A percentile compares a stretch with the other conserved stretches of the same genome.
Evolutionary conservation across 2,113 vertebrate genomes (phyloP).

Genomic region (Protomyctophum bolini): DNA sequence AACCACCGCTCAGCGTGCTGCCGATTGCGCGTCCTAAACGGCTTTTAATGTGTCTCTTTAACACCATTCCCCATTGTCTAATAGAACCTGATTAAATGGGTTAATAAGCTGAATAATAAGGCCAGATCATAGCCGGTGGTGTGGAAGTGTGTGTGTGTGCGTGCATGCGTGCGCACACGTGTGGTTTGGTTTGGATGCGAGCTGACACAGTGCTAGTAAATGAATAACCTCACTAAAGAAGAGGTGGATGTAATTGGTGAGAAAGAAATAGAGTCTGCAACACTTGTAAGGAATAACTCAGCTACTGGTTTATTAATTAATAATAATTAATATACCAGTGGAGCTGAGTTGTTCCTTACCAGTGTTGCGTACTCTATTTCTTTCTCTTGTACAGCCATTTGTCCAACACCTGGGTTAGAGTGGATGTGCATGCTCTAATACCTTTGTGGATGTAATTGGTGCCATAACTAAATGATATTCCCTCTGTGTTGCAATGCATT

Average conservation of each 20-base stretch:
- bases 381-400: no score
- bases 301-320: no score
- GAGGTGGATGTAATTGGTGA: not conserved
- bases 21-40: slow-evolving; percentile 1
- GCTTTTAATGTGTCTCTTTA: slow-evolving; percentile 28
- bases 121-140: slow-evolving; percentile 8
- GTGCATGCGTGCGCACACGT: not conserved
- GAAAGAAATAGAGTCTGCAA: not conserved
- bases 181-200: not conserved
- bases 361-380: no score
- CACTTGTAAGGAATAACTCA: not conserved
- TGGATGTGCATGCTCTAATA: no score
- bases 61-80: not conserved
- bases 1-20: slow-evolving; percentile 5
- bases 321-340: no score
- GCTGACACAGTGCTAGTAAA: not conserved
- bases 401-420: no score
- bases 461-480: no score
- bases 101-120: slow-evolving; percentile 21
- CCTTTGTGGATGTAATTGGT: no score
- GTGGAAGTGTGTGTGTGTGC: not conserved
- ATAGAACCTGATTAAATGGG: slow-evolving; percentile 21
- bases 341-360: no score
- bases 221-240: slow-evolving; percentile 3
- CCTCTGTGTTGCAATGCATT: no score